A percentile compares a stretch with the other conserved stretches of the same genome.
These are phyloP conservation scores for Myotis planiceps DNA, from an alignment of 2,797 vertebrate species.

Conservation along the genomic window DNA sequence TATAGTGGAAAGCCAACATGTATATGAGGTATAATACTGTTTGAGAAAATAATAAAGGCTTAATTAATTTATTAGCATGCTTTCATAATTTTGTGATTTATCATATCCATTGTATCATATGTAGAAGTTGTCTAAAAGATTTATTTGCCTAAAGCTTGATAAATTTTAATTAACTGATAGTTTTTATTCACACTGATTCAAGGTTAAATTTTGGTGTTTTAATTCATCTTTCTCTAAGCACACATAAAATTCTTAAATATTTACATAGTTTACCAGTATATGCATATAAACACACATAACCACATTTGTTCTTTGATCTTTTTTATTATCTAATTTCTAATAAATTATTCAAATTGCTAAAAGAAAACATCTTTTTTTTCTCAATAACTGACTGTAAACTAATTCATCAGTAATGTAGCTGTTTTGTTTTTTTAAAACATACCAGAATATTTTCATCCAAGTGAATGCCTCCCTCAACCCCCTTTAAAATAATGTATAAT, in stretches of 20 bases:
- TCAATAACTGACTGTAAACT: background rate
- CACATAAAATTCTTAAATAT: background rate
- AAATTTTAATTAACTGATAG: background rate
- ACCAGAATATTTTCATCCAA: background rate
- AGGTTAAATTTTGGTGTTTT: background rate
- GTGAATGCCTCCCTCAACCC: background rate
- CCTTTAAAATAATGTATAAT: background rate
- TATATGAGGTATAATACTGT: background rate
- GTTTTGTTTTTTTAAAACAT: background rate
- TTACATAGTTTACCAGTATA: background rate
- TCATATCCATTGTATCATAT: background rate
- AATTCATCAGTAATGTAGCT: background rate
- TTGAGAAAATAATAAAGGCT: background rate
- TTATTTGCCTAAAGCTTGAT: background rate
- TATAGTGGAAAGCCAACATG: background rate
- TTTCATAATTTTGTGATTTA: background rate
- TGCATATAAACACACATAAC: background rate
- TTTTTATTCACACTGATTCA: background rate
- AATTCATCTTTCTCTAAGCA: background rate
- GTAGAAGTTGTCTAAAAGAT: constrained; percentile 1
- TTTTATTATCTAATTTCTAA: background rate
- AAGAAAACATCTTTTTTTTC: background rate
- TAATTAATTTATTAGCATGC: background rate
- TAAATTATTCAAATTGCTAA: background rate
- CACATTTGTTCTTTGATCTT: background rate